Percentiles rank a stretch among this genome's conserved stretches.
phyloP scores from a whole-genome alignment of 2,888 invertebrate genomes.

The Cerastis leucographa region DNA sequence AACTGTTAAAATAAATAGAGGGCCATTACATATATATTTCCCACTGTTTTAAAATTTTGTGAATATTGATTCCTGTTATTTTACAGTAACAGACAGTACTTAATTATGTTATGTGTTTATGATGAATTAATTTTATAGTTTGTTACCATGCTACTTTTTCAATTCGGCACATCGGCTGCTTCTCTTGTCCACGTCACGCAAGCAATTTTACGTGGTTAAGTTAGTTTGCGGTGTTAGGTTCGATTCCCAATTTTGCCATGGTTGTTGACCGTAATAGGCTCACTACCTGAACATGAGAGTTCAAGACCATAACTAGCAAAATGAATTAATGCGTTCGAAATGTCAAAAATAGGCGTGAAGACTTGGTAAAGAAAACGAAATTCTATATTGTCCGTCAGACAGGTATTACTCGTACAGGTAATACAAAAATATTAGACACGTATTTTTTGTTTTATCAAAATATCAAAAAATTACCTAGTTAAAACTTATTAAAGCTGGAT shows the following conservation, averaged over 20 bases:
- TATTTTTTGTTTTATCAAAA: too few species aligned
- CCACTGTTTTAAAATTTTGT: background rate
- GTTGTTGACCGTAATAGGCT: background rate
- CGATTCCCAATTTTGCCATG: background rate
- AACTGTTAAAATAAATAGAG: constrained; percentile 17
- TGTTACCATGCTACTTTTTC: background rate
- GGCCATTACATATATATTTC: constrained; percentile 15
- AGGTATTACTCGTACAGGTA: too few species aligned
- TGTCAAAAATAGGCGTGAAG: too few species aligned
- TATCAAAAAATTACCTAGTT: too few species aligned
- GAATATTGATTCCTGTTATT: background rate
- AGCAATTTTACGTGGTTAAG: background rate
- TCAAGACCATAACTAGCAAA: background rate
- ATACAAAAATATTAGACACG: too few species aligned
- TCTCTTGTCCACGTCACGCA: background rate
- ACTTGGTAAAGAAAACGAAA: too few species aligned
- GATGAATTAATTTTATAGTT: background rate
- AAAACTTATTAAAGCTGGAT: too few species aligned
- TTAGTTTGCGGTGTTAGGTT: background rate
- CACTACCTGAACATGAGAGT: background rate
- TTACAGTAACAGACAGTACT: background rate
- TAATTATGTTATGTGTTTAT: background rate
- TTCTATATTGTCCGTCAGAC: too few species aligned
- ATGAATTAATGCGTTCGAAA: too few species aligned
- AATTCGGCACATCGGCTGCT: background rate